Conservation (phyloP, 1,140 invertebrate species). For the Teleopsis dalmanni region DNA sequence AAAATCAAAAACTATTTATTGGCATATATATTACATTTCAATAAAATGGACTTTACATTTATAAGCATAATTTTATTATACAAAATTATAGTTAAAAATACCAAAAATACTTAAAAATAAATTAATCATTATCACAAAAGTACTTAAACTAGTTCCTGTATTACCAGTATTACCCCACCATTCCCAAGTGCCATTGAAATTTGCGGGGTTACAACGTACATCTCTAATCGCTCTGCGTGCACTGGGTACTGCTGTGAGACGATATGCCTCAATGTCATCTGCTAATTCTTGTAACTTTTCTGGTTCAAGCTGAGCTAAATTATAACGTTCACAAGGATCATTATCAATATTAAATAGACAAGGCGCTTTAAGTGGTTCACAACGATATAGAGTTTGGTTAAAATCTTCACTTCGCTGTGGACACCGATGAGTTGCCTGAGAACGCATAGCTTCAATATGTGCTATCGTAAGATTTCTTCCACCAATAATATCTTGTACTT, state of each 20-base stretch:
- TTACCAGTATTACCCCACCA: constrained; percentile 28
- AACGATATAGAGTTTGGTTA: constrained; percentile 16
- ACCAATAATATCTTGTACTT: constrained; percentile 26
- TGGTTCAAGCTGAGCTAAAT: constrained; percentile 50
- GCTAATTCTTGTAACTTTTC: constrained; percentile 20
- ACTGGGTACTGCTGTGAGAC: constrained; percentile 14
- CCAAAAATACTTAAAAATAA: too few relatives aligned
- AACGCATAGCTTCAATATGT: constrained; percentile 43
- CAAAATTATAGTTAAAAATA: too few relatives aligned
- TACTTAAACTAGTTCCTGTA: too few relatives aligned
- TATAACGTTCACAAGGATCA: constrained; percentile 71
- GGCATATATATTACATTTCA: too few relatives aligned
- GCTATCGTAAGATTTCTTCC: constrained; percentile 11
- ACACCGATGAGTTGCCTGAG: constrained; percentile 45
- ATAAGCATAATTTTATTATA: too few relatives aligned
- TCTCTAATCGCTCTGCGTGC: constrained; percentile 9
- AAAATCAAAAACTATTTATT: too few relatives aligned
- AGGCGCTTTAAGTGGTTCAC: constrained; percentile 47
- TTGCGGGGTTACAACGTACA: constrained; percentile 18
- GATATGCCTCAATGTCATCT: constrained; percentile 25
- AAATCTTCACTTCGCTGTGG: constrained; percentile 15
- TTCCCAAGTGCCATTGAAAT: constrained; percentile 26
- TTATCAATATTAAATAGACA: constrained; percentile 67
- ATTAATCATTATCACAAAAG: too few relatives aligned
- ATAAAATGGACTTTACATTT: too few relatives aligned